Evolutionary conservation across 35 echinoderm and acorn worm genomes (phyloP), one percentile per base, ranked within the genome.

Genomic region (Ptychodera flava): DNA sequence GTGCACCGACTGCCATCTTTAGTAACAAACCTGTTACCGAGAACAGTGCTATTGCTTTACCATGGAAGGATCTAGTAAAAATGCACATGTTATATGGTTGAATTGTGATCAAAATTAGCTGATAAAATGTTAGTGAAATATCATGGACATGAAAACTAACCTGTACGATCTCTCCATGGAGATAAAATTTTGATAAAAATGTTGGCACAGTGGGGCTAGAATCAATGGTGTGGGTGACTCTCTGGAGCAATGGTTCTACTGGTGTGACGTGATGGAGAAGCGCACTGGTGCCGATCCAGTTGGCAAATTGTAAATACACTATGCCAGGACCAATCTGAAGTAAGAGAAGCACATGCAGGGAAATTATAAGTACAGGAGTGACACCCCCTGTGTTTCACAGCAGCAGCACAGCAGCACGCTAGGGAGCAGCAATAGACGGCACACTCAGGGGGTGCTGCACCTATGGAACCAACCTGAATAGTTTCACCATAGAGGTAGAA

Each of bases 321-420:
- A 91, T 79, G 16, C 85, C 89, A 79, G 93, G 90, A 79, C 93
- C 93, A 88, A 92, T 87, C 90, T 95, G 87, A 64, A 85, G 27
- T 28, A 64, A 78, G 34, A 82, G 0, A 84, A 36, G 0, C 28
- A 33, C 33, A 34, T 16, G 34, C 6, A 34, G 1, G 36, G 28
- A 33, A 28, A 28, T 35, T 29, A 31, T 30, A 81, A 34, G 33
- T n/a, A 34, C 15, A 31, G 35, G 75, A 86, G 16, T 86, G 85
- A 86, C 45, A 15, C 22, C 35, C 36, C 35, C 64, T 6, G 15
- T n/a, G n/a, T n/a, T n/a, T n/a, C n/a, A n/a, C n/a, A n/a, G n/a
- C n/a, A n/a, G n/a, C n/a, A n/a, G n/a, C n/a, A n/a, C n/a, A n/a
- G n/a, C n/a, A n/a, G n/a, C n/a, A n/a, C n/a, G n/a, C n/a, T n/a